These are phyloP conservation scores for Platycnemis pennipes DNA, from an alignment of 2,888 invertebrate genomes.

Conservation along the genomic window DNA sequence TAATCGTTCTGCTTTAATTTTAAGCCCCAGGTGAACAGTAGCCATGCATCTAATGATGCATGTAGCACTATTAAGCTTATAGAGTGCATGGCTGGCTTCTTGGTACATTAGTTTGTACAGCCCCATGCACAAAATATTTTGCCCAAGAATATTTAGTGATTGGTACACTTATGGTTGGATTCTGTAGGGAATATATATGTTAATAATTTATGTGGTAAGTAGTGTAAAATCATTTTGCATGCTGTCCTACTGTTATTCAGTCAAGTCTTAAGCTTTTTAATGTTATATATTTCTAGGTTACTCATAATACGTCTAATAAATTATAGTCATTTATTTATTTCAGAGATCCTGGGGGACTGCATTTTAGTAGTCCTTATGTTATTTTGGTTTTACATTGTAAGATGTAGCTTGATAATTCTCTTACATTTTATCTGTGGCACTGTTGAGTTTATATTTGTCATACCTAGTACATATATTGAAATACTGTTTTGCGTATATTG, in stretches of 20 bases:
- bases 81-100: conserved; percentile 56
- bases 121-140: conserved; percentile 52
- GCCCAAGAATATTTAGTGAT: background rate
- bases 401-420: background rate
- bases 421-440: background rate
- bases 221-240: conserved; percentile 29
- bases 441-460: background rate
- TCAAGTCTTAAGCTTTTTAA: background rate
- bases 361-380: background rate
- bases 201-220: conserved; percentile 48
- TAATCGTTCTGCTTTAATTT: background rate
- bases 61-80: conserved; percentile 1
- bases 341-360: background rate
- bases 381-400: background rate
- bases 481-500: background rate
- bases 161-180: background rate
- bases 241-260: background rate
- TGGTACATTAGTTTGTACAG: conserved; percentile 23
- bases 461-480: background rate
- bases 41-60: background rate
- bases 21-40: background rate
- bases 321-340: background rate
- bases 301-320: background rate
- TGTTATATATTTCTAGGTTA: background rate
- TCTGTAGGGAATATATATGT: background rate